Base-by-base conservation (phyloP, 2,113 vertebrate genomes). In the Stomatorhinus ivindoensis region DNA sequence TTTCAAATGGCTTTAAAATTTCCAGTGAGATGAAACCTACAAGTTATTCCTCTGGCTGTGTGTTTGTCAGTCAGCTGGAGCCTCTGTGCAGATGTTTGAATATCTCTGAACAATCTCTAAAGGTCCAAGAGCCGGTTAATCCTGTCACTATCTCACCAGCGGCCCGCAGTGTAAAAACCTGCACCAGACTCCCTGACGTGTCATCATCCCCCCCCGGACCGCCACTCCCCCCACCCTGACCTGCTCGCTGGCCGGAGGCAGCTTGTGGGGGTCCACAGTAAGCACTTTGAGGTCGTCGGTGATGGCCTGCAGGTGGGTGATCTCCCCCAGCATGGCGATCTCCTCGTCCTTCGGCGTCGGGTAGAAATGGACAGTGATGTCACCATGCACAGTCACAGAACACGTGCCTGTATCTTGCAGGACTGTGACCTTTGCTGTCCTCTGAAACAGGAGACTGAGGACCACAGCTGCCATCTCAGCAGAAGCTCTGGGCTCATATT, bases 221-320 rank as follows among this genome's bases (percentile, higher is more conserved):
- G 1, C 35, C 35, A 9, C 39, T 42, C n/a, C 7, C 13, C 39
- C 86, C 2, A 1, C 13, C 51, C 91, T 90, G 89, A 98, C 98
- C 97, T 99, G 98, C 89, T 99, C 98, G 11, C 97, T 98, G 1
- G 98, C 97, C 27, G 98, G 96, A 3, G 98, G 98, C 91, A 99
- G 94, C 90, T 98, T 99, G 95, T 99, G 98, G 3, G 98, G 98
- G 91, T 99, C 98, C 97, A 98, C 97, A 9, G 98, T 99, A 51
- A 99, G 95, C 46, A 94, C 95, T 92, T 97, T 98, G 88, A 99
- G 93, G 91, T 99, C 98, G 84, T 99, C 98, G 0, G 97, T 97
- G 92, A 99, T 97, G 48, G 97, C 97, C 94, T 98, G 97, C 11
- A 99, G 96, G 93, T 98, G 98, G 1, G 97, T 97, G 91, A 99